phyloP scores from a whole-genome alignment of 2,797 vertebrate genomes.

The Amblyopsis hoosieri region DNA sequence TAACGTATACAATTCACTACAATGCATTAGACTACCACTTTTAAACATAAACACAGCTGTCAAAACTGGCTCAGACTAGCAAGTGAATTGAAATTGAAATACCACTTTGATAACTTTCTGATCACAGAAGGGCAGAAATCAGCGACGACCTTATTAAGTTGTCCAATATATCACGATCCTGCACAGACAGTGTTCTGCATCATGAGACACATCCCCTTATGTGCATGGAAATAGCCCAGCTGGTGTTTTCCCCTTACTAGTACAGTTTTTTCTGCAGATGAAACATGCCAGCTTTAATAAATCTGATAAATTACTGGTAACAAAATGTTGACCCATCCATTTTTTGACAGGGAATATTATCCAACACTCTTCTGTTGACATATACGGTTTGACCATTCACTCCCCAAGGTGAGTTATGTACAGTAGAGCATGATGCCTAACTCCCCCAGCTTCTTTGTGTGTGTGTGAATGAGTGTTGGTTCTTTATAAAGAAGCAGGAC shows the following conservation, averaged over 20 bases:
- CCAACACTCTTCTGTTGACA: constrained; percentile 35
- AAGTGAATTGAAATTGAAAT: constrained; percentile 5
- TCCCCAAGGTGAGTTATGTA: constrained; percentile 40
- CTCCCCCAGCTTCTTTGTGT: constrained; percentile 22
- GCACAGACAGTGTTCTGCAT: constrained; percentile 53
- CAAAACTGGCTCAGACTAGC: too few relatives aligned
- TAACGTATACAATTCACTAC: too few relatives aligned
- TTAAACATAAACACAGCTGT: too few relatives aligned
- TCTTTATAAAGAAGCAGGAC: constrained; percentile 8
- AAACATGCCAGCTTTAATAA: constrained; percentile 59
- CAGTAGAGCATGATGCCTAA: constrained; percentile 17
- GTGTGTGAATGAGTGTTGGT: constrained; percentile 9
- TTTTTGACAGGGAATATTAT: constrained; percentile 40
- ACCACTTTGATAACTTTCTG: constrained; percentile 21
- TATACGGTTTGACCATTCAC: constrained; percentile 1
- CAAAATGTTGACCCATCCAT: constrained; percentile 62
- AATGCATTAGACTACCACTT: too few relatives aligned
- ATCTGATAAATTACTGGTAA: constrained; percentile 63
- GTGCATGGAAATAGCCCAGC: constrained; percentile 52
- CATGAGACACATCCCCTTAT: constrained; percentile 38
- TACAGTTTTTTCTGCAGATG: constrained; percentile 44
- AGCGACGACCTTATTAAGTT: constrained; percentile 32
- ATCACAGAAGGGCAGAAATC: constrained; percentile 11
- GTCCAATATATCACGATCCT: constrained; percentile 19
- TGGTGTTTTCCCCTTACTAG: constrained; percentile 54